Percentiles rank a stretch among this genome's conserved stretches.
phyloP scores from a whole-genome alignment of 1,140 invertebrate genomes.

The Panulirus ornatus region DNA sequence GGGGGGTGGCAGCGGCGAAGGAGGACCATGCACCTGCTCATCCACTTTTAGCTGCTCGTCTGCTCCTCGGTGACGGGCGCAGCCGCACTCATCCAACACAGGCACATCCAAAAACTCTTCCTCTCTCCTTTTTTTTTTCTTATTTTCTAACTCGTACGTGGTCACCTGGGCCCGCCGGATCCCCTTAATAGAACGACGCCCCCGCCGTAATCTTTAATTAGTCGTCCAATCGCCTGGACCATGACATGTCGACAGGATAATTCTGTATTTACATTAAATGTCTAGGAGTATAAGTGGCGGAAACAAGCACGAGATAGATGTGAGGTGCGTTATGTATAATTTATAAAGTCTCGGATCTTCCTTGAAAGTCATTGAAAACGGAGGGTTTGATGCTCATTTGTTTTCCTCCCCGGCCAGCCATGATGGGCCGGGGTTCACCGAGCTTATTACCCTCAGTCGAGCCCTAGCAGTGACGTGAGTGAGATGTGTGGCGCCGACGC shows the following conservation, averaged over 20 bases:
- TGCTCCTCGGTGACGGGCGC: too few relatives aligned
- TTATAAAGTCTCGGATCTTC: background rate
- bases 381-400: slow-evolving; percentile 27
- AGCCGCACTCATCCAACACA: background rate
- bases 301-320: background rate
- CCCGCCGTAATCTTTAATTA: too few relatives aligned
- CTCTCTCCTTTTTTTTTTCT: background rate
- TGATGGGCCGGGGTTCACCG: background rate
- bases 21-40: background rate
- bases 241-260: slow-evolving; percentile 25
- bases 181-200: too few relatives aligned
- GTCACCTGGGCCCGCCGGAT: too few relatives aligned
- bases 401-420: background rate
- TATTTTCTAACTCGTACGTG: too few relatives aligned
- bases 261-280: slow-evolving; percentile 39
- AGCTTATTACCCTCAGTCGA: slow-evolving; percentile 20
- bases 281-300: background rate
- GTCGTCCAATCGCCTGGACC: too few relatives aligned
- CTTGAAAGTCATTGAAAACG: background rate
- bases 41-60: slow-evolving; percentile 1
- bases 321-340: background rate
- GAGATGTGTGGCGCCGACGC: slow-evolving; percentile 7
- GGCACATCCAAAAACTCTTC: background rate
- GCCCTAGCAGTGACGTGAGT: background rate
- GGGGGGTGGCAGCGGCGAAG: too few relatives aligned